Percentiles rank a stretch among this genome's conserved stretches.
phyloP scores from a whole-genome alignment of 2,888 invertebrate species.

The Melanostoma mellinum region DNA sequence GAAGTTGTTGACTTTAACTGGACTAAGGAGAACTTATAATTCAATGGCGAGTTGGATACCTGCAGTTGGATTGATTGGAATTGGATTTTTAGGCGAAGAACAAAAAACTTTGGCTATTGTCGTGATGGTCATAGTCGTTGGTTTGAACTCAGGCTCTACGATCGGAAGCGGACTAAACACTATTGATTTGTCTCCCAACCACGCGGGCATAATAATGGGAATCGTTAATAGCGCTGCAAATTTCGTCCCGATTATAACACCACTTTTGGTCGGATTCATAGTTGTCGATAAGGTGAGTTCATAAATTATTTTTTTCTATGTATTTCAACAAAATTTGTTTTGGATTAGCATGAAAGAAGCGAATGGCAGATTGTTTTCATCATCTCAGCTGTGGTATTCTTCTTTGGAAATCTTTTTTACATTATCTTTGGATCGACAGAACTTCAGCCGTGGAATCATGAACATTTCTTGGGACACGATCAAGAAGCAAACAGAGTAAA shows the following conservation, averaged over 20 bases:
- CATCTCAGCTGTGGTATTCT: constrained; percentile 83
- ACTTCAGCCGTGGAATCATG: constrained; percentile 84
- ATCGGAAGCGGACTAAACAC: constrained; percentile 86
- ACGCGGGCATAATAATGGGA: constrained; percentile 88
- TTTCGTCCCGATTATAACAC: constrained; percentile 85
- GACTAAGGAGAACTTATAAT: constrained; percentile 77
- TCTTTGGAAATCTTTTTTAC: constrained; percentile 83
- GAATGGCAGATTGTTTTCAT: constrained; percentile 85
- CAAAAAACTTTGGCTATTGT: constrained; percentile 81
- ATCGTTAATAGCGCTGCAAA: constrained; percentile 86
- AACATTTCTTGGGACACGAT: constrained; percentile 74
- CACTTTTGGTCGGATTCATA: constrained; percentile 84
- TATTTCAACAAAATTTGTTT: not conserved
- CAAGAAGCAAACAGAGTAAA: constrained; percentile 46
- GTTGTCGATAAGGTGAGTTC: constrained; percentile 84
- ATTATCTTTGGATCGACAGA: constrained; percentile 83
- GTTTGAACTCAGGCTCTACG: constrained; percentile 84
- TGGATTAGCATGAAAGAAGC: constrained; percentile 77
- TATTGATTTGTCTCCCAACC: constrained; percentile 87
- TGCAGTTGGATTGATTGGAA: constrained; percentile 83
- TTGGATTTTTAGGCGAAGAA: constrained; percentile 82
- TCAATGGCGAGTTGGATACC: constrained; percentile 82
- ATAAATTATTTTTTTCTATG: not conserved
- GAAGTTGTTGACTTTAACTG: constrained; percentile 79
- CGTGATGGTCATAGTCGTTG: constrained; percentile 84